A percentile compares a stretch with the other conserved stretches of the same genome.
phyloP scores from a whole-genome alignment of 2,888 invertebrate genomes.

The Helicoverpa assulta region DNA sequence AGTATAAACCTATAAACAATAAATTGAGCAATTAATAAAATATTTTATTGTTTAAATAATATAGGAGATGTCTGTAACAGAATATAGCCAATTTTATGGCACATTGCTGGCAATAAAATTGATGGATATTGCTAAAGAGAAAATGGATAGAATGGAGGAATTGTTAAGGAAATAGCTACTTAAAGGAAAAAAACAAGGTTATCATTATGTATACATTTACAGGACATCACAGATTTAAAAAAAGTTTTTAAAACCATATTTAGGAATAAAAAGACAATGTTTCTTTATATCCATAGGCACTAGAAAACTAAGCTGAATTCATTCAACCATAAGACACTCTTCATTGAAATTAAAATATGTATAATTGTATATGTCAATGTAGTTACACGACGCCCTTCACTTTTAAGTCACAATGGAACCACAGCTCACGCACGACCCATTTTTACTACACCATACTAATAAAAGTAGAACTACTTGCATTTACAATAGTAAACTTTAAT shows the following conservation, averaged over 20 bases:
- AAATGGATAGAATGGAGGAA: background rate
- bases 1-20: slow-evolving; percentile 9
- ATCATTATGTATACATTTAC: too few relatives aligned
- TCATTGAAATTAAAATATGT: background rate
- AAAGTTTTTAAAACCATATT: too few relatives aligned
- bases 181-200: too few relatives aligned
- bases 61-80: background rate
- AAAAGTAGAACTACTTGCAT: too few relatives aligned
- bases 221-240: too few relatives aligned
- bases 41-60: background rate
- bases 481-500: background rate
- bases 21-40: slow-evolving; percentile 4
- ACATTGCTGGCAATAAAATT: background rate
- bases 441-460: too few relatives aligned
- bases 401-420: background rate
- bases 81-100: background rate
- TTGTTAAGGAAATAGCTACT: background rate
- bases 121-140: background rate
- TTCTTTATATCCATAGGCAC: too few relatives aligned
- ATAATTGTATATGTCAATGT: background rate
- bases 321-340: background rate
- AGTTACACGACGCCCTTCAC: background rate
- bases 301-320: too few relatives aligned
- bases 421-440: background rate
- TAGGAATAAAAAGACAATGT: too few relatives aligned